Evolutionary conservation across 2,888 invertebrate genomes (phyloP).

Genomic region (Diloba caeruleocephala): DNA sequence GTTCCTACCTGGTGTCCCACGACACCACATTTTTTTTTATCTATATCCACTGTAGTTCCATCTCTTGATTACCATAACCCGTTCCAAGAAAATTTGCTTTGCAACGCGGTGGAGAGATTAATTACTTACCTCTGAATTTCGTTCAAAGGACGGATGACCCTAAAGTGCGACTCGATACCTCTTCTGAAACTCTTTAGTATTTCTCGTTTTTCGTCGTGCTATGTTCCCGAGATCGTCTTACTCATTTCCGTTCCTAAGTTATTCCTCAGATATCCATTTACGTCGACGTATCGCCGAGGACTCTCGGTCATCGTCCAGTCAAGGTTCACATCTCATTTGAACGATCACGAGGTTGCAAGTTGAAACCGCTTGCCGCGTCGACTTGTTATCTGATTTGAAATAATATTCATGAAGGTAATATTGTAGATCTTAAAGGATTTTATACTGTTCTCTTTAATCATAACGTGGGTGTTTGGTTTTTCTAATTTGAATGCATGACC

Average conservation of each 20-base stretch:
- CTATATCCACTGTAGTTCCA: constrained; percentile 12
- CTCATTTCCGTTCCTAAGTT: constrained; percentile 46
- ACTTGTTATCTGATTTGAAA: constrained; percentile 40
- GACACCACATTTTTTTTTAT: constrained; percentile 6
- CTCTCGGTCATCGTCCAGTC: constrained; percentile 40
- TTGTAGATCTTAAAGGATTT: constrained; percentile 10
- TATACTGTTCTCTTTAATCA: no score
- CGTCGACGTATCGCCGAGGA: constrained; percentile 40
- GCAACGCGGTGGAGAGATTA: constrained; percentile 28
- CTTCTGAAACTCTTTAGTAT: constrained; percentile 26
- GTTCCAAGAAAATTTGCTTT: constrained; percentile 25
- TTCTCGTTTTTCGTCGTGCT: constrained; percentile 34
- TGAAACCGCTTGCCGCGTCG: constrained; percentile 49
- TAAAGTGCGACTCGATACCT: constrained; percentile 23
- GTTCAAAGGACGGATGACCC: constrained; percentile 14
- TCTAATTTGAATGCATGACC: no score
- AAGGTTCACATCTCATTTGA: constrained; percentile 49
- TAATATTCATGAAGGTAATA: constrained; percentile 45
- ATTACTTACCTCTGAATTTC: constrained; percentile 28
- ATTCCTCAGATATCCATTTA: constrained; percentile 45
- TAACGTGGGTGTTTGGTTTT: no score
- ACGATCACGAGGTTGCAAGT: constrained; percentile 52
- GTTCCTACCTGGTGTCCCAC: no score
- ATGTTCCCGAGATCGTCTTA: constrained; percentile 37
- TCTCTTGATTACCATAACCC: constrained; percentile 28